A percentile compares a stretch with the other conserved stretches of the same genome.
Conservation (phyloP, 2,888 invertebrate genomes). For the Magallana nippona region DNA sequence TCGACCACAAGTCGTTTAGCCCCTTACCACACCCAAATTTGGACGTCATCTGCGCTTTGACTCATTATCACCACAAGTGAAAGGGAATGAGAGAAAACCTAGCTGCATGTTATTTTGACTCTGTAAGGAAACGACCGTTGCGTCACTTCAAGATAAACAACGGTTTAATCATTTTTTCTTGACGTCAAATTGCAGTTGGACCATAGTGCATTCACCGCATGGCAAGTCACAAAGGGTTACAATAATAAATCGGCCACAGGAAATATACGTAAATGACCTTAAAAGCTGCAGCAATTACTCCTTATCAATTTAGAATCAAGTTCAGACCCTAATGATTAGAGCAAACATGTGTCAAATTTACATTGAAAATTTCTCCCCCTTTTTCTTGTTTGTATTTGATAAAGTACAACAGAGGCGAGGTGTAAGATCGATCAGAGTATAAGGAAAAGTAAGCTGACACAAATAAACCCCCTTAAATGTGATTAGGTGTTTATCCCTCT, state of each 20-base stretch:
- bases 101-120: no score
- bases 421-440: neutral
- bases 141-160: no score
- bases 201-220: neutral
- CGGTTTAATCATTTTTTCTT: neutral
- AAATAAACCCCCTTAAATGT: constrained; percentile 3
- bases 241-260: neutral
- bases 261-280: neutral
- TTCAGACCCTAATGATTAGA: constrained; percentile 2
- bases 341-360: constrained; percentile 5
- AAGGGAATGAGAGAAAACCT: no score
- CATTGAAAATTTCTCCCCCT: neutral
- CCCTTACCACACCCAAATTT: no score
- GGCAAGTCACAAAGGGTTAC: neutral
- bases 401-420: constrained; percentile 8
- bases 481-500: neutral
- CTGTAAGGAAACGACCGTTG: no score
- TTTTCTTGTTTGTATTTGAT: constrained; percentile 23
- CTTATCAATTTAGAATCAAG: constrained; percentile 10
- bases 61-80: no score
- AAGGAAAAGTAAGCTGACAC: neutral
- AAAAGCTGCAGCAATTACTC: neutral
- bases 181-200: neutral
- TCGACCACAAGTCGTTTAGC: no score
- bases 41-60: no score